Conservation (phyloP, 2,888 invertebrate genomes). For the Lacanobia wlatinum region DNA sequence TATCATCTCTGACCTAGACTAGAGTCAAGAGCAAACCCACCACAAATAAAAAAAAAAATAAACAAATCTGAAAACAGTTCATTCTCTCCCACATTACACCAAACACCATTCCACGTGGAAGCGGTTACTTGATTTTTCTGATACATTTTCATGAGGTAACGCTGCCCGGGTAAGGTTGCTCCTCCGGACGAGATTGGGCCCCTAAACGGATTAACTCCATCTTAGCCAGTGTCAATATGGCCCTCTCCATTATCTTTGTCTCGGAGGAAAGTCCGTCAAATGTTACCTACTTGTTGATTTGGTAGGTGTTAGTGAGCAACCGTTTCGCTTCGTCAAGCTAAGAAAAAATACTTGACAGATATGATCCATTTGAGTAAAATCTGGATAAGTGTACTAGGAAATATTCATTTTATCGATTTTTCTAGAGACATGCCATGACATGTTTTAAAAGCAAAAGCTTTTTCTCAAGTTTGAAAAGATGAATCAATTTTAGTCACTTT, state of each 20-base stretch:
- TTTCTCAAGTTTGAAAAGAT: too few species aligned
- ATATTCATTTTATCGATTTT: too few species aligned
- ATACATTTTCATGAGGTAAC: conserved; percentile 90
- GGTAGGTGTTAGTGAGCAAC: neutral
- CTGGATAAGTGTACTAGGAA: too few species aligned
- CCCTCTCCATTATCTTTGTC: conserved; percentile 44
- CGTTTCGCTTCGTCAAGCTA: neutral
- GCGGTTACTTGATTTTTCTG: conserved; percentile 88
- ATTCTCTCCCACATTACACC: conserved; percentile 70
- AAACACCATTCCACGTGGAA: conserved; percentile 73
- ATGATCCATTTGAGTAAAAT: neutral
- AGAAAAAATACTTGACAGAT: neutral
- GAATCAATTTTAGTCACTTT: too few species aligned
- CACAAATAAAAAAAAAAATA: too few species aligned
- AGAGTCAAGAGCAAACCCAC: too few species aligned
- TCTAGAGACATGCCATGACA: too few species aligned
- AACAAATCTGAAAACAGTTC: too few species aligned
- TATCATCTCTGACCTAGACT: too few species aligned
- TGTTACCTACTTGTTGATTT: conserved; percentile 60
- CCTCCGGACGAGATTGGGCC: conserved; percentile 78
- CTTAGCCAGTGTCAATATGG: conserved; percentile 66
- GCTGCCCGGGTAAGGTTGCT: conserved; percentile 72
- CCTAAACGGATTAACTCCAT: conserved; percentile 83
- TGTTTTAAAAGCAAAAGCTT: too few species aligned
- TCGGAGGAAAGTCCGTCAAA: conserved; percentile 46